A percentile compares a stretch with the other conserved stretches of the same genome.
Evolutionary conservation across 1,140 invertebrate species (phyloP).

Genomic region (Lerema accius): DNA sequence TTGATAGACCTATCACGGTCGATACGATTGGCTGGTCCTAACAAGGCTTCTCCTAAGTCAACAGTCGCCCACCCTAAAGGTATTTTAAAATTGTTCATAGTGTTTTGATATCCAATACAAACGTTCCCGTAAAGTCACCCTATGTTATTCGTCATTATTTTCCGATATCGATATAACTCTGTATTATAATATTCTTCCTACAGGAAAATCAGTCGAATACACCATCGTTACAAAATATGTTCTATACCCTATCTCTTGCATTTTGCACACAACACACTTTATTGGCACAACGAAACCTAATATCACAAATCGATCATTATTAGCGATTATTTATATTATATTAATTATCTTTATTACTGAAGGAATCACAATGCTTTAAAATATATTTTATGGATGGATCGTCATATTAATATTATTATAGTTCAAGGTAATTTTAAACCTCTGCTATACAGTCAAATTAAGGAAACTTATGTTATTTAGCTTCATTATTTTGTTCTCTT

Average conservation of each 20-base stretch:
- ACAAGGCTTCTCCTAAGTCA: not conserved
- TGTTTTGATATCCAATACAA: no score
- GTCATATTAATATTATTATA: no score
- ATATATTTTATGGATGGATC: conserved; percentile 15
- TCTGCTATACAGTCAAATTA: no score
- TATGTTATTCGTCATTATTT: not conserved
- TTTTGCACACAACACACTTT: conserved; percentile 19
- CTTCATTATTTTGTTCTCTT: no score
- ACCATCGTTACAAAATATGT: conserved; percentile 31
- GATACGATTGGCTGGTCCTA: not conserved
- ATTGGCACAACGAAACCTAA: conserved; percentile 42
- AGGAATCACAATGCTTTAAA: conserved; percentile 19
- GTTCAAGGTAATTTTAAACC: no score
- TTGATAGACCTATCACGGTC: no score
- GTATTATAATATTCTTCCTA: conserved; percentile 4
- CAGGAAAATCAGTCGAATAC: conserved; percentile 46
- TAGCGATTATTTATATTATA: not conserved
- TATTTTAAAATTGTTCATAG: no score
- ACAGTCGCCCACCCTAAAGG: no score
- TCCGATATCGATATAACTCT: not conserved
- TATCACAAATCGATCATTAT: conserved; percentile 36
- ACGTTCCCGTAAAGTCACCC: not conserved
- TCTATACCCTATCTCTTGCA: conserved; percentile 2
- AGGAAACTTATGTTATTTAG: no score
- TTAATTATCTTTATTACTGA: conserved; percentile 10